Base-by-base conservation (phyloP, 2,888 invertebrate genomes). In the Creontiades dilutus region DNA sequence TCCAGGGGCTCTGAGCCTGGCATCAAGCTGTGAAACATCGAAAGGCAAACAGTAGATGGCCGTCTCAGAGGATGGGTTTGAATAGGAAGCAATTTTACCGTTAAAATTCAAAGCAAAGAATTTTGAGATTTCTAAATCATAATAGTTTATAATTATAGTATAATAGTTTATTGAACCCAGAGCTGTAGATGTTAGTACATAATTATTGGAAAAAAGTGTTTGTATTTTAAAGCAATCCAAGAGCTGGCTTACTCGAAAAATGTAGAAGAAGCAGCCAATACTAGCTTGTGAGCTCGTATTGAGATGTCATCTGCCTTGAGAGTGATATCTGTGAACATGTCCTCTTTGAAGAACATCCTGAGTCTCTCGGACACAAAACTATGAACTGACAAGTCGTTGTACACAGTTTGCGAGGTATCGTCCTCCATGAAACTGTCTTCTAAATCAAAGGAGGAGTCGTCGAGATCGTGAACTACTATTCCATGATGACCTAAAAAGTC, bases 251-350 rank as follows among this genome's bases (percentile, higher is more conserved):
- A 85, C 85, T 85, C 85, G 19, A 85, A 85, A 19, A 85, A 85
- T 0, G 85, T 48, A 12, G 85, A 85, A 61, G 85, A 57, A 14
- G 85, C 85, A 7, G 85, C 85, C 28, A 85, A 61, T n/a, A 85
- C 61, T 7, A 85, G 37, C 47, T 85, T 85, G n/a, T 85, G 85
- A 14, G 85, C 85, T 61, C 47, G 27, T 5, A 85, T 61, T 0
- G 46, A 16, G 4, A 61, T 12, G 37, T 28, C 37, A 16, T 47
- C 37, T 16, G 85, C 57, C 28, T 85, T 85, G 28, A 85, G 37
- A 13, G 61, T 61, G 61, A 85, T 47, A 37, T 85, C 85, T 19
- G 85, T 85, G 48, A 85, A 85, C 13, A 37, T 7, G 13, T 47
- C 61, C 11, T 57, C 61, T 61, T n/a, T 37, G 85, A 61, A 85